phyloP scores from a whole-genome alignment of 64 coral and sea anemone species.

The Stichodactyla mertensii region DNA sequence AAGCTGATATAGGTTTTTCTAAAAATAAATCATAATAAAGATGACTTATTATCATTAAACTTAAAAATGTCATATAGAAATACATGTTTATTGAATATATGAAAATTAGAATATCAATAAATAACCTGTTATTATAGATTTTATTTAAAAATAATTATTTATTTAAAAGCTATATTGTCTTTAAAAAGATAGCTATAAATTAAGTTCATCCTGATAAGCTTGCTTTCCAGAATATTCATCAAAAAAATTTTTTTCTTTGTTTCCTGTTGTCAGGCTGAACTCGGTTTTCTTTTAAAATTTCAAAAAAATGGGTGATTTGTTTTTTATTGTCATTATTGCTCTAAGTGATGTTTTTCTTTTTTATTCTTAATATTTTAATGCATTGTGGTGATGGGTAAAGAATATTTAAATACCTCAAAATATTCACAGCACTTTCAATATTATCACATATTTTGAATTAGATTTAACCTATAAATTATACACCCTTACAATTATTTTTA shows the following conservation, averaged over 20 bases:
- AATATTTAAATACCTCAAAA: background rate
- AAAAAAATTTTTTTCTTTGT: background rate
- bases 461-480: too few species aligned
- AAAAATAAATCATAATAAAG: background rate
- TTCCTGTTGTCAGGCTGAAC: background rate
- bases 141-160: background rate
- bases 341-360: background rate
- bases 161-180: background rate
- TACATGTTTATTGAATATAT: too few species aligned
- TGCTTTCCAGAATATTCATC: background rate
- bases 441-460: too few species aligned
- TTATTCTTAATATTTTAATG: background rate
- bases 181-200: background rate
- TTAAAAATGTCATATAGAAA: background rate
- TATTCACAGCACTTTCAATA: background rate
- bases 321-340: background rate
- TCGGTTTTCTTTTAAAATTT: background rate
- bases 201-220: background rate
- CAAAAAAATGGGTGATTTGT: background rate
- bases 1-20: background rate
- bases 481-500: background rate
- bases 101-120: background rate
- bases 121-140: background rate
- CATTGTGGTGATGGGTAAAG: background rate
- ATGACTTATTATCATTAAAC: background rate